Evolutionary conservation across 2,888 invertebrate genomes (phyloP).

Genomic region (Steinernema carpocapsae): DNA sequence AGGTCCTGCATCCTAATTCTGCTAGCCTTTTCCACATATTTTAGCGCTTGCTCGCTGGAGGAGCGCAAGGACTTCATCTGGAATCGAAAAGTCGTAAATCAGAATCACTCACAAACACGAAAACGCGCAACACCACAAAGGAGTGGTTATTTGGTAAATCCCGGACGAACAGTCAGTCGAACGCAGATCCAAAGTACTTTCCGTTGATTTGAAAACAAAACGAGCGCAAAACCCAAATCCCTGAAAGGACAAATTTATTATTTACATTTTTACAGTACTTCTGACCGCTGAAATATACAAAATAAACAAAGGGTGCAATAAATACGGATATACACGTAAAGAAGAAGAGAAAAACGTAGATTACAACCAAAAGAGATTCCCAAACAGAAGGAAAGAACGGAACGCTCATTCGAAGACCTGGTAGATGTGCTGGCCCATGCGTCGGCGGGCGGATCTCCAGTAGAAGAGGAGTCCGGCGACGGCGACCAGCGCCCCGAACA

Average conservation of each 20-base stretch:
- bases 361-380: background rate
- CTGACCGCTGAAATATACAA: background rate
- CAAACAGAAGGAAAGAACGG: background rate
- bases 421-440: slow-evolving; percentile 8
- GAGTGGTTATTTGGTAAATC: background rate
- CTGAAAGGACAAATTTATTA: background rate
- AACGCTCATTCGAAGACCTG: slow-evolving; percentile 32
- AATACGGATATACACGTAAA: slow-evolving; percentile 18
- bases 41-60: slow-evolving; percentile 59
- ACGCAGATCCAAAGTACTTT: background rate
- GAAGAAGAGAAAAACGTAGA: background rate
- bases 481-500: slow-evolving; percentile 47
- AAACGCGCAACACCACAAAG: background rate
- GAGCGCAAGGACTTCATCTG: slow-evolving; percentile 39
- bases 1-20: slow-evolving; percentile 60
- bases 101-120: background rate
- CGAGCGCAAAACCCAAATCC: background rate
- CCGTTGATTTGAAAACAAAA: background rate
- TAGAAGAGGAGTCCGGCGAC: slow-evolving; percentile 47
- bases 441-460: slow-evolving; percentile 28
- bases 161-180: too few relatives aligned
- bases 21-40: slow-evolving; percentile 57
- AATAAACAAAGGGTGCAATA: background rate
- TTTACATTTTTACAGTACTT: slow-evolving; percentile 6
- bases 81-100: background rate